Percentiles rank a stretch among this genome's conserved stretches.
Conservation (phyloP, 2,888 invertebrate genomes). For the Geotrupes spiniger region DNA sequence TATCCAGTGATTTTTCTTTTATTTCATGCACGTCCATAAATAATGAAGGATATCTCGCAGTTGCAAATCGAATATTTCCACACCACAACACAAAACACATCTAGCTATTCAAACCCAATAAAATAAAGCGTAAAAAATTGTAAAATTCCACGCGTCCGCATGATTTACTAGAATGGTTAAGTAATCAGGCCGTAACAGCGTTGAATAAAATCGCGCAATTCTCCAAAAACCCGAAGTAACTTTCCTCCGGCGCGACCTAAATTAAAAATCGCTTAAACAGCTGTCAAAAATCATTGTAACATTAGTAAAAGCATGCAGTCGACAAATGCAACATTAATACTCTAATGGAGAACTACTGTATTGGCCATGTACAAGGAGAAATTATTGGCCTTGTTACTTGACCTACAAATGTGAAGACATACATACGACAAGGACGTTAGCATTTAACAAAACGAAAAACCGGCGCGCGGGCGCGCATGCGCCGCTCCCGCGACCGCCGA, state of each 20-base stretch:
- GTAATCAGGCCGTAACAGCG: slow-evolving; percentile 37
- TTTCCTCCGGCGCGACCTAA: slow-evolving; percentile 34
- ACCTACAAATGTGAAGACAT: slow-evolving; percentile 52
- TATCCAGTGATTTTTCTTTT: no score
- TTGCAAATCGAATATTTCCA: no score
- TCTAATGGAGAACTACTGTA: slow-evolving; percentile 40
- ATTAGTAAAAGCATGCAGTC: slow-evolving; percentile 24
- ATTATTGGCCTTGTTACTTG: slow-evolving; percentile 54
- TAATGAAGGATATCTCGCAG: no score
- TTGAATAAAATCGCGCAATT: slow-evolving; percentile 27
- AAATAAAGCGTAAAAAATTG: no score
- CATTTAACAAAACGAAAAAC: slow-evolving; percentile 37
- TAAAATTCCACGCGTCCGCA: slow-evolving; percentile 5
- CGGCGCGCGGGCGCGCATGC: slow-evolving; percentile 20
- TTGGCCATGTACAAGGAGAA: slow-evolving; percentile 43
- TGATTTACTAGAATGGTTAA: slow-evolving; percentile 21
- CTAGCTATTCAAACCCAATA: no score
- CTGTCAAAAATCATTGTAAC: slow-evolving; percentile 36
- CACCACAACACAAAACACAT: no score
- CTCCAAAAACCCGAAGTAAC: slow-evolving; percentile 35
- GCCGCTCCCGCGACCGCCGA: slow-evolving; percentile 20
- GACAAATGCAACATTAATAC: slow-evolving; percentile 22
- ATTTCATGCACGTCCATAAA: no score
- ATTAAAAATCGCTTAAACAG: slow-evolving; percentile 24
- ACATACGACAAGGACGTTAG: slow-evolving; percentile 48